Evolutionary conservation across 2,888 invertebrate genomes (phyloP).

Genomic region (Cryptocephalus primarius): DNA sequence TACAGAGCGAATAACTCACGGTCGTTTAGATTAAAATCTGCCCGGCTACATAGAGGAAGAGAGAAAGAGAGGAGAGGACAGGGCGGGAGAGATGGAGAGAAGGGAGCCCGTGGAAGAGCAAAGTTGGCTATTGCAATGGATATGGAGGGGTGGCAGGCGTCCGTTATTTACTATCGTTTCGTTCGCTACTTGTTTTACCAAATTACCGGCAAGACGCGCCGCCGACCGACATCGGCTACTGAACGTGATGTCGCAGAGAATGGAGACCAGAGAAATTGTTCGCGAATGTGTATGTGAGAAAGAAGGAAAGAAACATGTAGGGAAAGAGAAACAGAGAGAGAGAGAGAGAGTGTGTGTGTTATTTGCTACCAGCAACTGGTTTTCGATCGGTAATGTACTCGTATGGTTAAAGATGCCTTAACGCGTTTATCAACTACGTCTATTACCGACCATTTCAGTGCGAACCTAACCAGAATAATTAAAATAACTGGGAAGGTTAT

Average conservation of each 20-base stretch:
- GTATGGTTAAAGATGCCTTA: no score
- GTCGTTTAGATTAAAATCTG: conserved; percentile 31
- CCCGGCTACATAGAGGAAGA: conserved; percentile 16
- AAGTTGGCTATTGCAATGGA: background rate
- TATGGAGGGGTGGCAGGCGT: conserved; percentile 11
- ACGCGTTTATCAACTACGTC: no score
- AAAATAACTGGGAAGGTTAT: no score
- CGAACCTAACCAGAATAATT: no score
- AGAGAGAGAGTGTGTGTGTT: no score
- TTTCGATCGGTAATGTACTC: no score
- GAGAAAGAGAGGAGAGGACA: conserved; percentile 1
- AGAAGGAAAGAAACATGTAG: no score
- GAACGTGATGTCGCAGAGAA: conserved; percentile 30
- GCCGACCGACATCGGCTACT: conserved; percentile 15
- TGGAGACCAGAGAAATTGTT: no score
- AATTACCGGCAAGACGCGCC: conserved; percentile 33
- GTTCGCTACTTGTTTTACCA: conserved; percentile 36
- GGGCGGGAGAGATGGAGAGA: background rate
- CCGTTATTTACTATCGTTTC: conserved; percentile 26
- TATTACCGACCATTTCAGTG: no score
- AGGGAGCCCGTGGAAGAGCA: conserved; percentile 1
- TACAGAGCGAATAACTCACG: conserved; percentile 33
- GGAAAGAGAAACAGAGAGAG: no score
- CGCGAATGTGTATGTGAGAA: no score
- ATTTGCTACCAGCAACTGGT: no score